Conservation (phyloP, 1,140 invertebrate genomes). For the Paraescarpia echinospica region DNA sequence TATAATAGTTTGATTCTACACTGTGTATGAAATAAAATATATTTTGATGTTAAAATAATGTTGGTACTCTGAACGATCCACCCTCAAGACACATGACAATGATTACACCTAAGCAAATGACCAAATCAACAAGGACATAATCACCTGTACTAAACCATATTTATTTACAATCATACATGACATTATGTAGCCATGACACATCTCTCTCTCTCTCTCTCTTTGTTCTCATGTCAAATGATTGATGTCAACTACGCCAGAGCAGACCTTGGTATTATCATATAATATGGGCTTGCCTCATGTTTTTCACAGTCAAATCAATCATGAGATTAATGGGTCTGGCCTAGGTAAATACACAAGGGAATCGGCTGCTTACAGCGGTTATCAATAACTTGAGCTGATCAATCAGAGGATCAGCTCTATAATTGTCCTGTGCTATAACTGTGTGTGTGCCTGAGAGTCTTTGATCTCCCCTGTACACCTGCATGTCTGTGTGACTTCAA, state of each 20-base stretch:
- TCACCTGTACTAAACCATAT: neutral
- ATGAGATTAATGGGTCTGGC: constrained; percentile 4
- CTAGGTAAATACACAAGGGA: neutral
- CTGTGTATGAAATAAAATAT: no score
- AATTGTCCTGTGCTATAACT: neutral
- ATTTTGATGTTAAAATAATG: neutral
- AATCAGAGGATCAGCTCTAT: neutral
- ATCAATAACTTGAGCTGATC: neutral
- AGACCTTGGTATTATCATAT: neutral
- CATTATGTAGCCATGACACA: neutral
- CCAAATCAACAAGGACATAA: neutral
- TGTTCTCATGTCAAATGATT: neutral
- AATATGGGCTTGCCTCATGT: neutral
- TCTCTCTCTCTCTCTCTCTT: neutral
- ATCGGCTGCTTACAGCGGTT: neutral
- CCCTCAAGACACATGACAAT: neutral
- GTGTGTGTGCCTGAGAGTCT: neutral
- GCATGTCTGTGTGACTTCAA: neutral
- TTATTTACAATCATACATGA: constrained; percentile 1
- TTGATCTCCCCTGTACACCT: neutral
- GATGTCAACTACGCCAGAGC: neutral
- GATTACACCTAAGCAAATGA: neutral
- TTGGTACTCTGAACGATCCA: neutral
- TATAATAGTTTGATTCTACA: no score
- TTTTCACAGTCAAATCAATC: neutral